A percentile compares a stretch with the other conserved stretches of the same genome.
Conservation (phyloP, 2,888 invertebrate species). For the Caenorhabditis imperialis region DNA sequence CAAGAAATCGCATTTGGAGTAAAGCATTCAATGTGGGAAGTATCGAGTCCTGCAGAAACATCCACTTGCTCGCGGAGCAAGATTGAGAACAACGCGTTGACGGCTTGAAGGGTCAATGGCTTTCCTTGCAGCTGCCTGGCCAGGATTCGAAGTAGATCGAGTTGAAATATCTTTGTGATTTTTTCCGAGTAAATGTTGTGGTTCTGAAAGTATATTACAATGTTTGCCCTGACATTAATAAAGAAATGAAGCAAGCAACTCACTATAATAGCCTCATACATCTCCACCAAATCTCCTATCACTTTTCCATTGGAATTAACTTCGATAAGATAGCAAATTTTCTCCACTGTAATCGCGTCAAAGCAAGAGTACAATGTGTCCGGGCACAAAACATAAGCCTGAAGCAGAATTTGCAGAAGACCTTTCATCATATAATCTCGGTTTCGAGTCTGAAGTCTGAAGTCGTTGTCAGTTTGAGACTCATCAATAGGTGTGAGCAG, state of each 20-base stretch:
- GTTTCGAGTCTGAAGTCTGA: conserved; percentile 11
- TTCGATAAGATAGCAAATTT: conserved; percentile 33
- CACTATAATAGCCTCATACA: conserved; percentile 42
- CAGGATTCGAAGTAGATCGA: conserved; percentile 62
- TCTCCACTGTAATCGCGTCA: conserved; percentile 38
- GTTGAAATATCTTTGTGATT: conserved; percentile 38
- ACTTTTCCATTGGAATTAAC: conserved; percentile 25
- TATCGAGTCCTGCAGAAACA: conserved; percentile 71
- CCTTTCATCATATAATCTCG: conserved; percentile 39
- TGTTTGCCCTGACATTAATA: neutral
- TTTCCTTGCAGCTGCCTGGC: conserved; percentile 70
- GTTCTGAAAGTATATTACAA: conserved; percentile 33
- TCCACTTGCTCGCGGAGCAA: conserved; percentile 71
- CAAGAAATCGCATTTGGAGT: conserved; percentile 66
- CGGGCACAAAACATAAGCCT: conserved; percentile 33
- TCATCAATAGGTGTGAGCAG: conserved; percentile 10
- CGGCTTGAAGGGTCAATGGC: conserved; percentile 59
- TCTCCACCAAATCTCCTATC: conserved; percentile 22
- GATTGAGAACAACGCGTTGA: conserved; percentile 73
- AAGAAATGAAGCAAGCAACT: neutral
- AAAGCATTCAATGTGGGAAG: conserved; percentile 65
- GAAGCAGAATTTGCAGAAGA: conserved; percentile 27
- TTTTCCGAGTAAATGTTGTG: conserved; percentile 38
- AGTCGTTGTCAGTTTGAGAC: neutral
- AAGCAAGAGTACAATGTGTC: conserved; percentile 28